phyloP scores from a whole-genome alignment of 2,888 invertebrate species.

The Lasioglossum oenotherae region DNA sequence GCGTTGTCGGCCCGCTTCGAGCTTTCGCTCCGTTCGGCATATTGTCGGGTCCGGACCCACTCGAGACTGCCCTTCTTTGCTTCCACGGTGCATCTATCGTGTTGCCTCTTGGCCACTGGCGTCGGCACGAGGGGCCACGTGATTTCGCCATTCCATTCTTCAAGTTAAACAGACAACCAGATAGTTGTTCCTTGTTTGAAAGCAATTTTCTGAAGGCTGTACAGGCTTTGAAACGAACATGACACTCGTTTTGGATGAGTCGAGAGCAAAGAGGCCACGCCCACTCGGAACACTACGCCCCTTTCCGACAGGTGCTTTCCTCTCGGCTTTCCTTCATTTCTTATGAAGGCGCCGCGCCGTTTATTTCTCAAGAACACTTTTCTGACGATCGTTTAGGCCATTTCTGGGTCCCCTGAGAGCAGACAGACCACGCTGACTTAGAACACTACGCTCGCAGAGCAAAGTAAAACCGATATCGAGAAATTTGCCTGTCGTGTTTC shows the following conservation, averaged over 20 bases:
- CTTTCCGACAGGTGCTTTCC: neutral
- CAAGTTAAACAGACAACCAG: neutral
- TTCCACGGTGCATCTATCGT: conserved; percentile 30
- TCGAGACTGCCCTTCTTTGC: conserved; percentile 42
- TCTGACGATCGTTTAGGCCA: too few relatives aligned
- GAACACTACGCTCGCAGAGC: too few relatives aligned
- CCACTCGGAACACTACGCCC: neutral
- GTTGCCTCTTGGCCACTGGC: conserved; percentile 42
- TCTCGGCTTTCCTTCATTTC: neutral
- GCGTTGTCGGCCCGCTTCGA: conserved; percentile 55
- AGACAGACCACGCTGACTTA: too few relatives aligned
- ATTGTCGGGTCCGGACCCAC: conserved; percentile 46
- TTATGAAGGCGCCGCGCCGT: neutral
- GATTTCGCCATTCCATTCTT: neutral
- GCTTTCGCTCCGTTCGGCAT: conserved; percentile 51
- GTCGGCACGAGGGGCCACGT: conserved; percentile 15
- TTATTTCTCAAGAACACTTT: neutral
- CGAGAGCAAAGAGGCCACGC: neutral
- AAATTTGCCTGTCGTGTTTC: too few relatives aligned
- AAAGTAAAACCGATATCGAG: too few relatives aligned
- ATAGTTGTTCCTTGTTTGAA: neutral
- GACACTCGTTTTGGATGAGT: neutral
- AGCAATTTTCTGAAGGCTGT: neutral
- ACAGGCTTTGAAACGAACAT: neutral
- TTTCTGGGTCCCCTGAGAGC: too few relatives aligned